These are phyloP conservation scores for Apeira syringaria DNA, from an alignment of 2,888 invertebrate species.

Conservation along the genomic window DNA sequence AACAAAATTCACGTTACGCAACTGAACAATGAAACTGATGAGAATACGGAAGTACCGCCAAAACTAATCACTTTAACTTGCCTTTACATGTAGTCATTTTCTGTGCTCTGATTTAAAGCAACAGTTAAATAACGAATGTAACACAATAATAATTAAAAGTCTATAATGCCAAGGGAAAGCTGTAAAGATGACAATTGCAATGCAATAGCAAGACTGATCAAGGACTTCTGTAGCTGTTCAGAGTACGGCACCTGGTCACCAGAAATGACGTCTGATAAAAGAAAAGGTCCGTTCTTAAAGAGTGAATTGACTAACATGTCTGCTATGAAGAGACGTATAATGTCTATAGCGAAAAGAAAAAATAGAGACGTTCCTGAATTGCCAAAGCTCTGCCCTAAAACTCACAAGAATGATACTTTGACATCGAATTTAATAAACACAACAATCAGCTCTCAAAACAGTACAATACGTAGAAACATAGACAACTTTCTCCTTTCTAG, in stretches of 20 bases:
- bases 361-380: conserved; percentile 58
- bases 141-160: conserved; percentile 12
- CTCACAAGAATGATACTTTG: conserved; percentile 57
- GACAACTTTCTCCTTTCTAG: conserved; percentile 68
- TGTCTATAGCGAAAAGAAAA: conserved; percentile 69
- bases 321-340: conserved; percentile 68
- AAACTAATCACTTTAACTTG: conserved; percentile 36
- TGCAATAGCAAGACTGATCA: conserved; percentile 71
- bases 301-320: conserved; percentile 78
- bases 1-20: conserved; percentile 45
- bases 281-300: conserved; percentile 69
- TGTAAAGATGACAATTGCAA: conserved; percentile 68
- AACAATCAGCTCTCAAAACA: conserved; percentile 67
- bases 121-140: conserved; percentile 64
- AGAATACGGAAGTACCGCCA: conserved; percentile 40
- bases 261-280: conserved; percentile 69
- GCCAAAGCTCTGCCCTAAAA: conserved; percentile 44
- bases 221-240: conserved; percentile 78
- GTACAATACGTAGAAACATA: conserved; percentile 67
- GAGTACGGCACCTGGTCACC: conserved; percentile 81
- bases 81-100: conserved; percentile 48
- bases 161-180: conserved; percentile 67
- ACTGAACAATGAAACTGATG: conserved; percentile 43
- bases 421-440: conserved; percentile 68
- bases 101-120: conserved; percentile 67